These are phyloP conservation scores for Drosophila seclusa DNA, from an alignment of 2,888 invertebrate species.

Conservation along the genomic window DNA sequence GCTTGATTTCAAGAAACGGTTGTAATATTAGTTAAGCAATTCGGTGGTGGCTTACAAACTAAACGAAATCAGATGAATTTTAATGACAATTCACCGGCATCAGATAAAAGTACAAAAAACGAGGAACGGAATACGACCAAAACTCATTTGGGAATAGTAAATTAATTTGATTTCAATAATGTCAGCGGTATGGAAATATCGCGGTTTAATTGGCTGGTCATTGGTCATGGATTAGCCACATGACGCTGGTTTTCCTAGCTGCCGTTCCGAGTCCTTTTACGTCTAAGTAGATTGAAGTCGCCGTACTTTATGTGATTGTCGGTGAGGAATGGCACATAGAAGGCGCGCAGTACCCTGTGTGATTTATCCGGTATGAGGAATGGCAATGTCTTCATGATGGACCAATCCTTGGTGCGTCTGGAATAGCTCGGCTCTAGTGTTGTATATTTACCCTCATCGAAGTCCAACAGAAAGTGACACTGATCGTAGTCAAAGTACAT, in stretches of 20 bases:
- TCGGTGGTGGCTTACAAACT: conserved; percentile 36
- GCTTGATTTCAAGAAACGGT: conserved; percentile 43
- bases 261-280: conserved; percentile 74
- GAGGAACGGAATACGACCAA: conserved; percentile 10
- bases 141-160: conserved; percentile 17
- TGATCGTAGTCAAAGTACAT: conserved; percentile 90
- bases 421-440: conserved; percentile 92
- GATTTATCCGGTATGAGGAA: conserved; percentile 92
- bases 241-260: conserved; percentile 42
- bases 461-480: conserved; percentile 95
- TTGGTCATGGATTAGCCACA: neutral
- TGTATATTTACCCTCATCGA: conserved; percentile 90
- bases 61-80: conserved; percentile 19
- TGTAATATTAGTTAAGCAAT: conserved; percentile 26
- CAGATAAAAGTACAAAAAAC: conserved; percentile 9
- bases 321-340: conserved; percentile 93
- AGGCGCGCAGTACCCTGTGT: conserved; percentile 91
- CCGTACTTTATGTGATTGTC: conserved; percentile 89
- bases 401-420: conserved; percentile 89
- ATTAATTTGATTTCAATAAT: conserved; percentile 15
- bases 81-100: conserved; percentile 13
- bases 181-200: conserved; percentile 20
- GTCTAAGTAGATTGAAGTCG: conserved; percentile 89
- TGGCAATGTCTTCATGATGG: conserved; percentile 88
- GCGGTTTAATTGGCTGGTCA: conserved; percentile 3